Evolutionary conservation across 2,113 vertebrate genomes (phyloP), one percentile per base, ranked within the genome.

Genomic region (Heterotis niloticus): DNA sequence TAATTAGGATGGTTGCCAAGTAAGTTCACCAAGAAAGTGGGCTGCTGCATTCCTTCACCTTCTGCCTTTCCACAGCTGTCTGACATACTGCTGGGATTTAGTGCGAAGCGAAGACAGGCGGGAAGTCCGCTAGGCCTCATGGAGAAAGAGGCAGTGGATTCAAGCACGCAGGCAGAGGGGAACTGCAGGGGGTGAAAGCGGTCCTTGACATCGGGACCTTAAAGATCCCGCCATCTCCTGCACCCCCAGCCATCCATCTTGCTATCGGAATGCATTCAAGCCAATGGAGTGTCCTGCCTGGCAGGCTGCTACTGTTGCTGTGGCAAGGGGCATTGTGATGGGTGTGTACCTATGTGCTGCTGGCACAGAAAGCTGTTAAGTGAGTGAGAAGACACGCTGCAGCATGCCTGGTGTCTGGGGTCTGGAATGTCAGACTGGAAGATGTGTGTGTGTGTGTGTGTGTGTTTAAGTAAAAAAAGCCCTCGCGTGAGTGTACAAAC

Each of bases 401-500:
- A 51, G 54, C 71, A 74, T 23, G 71, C 71, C 71, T 24, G 52
- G 52, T 4, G 71, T 74, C 71, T 74, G 71, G 26, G 24, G 54
- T 23, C 24, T 14, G 71, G 71, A 74, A 74, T 74, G 71, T 59
- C 51, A 5, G n/a, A 73, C 13, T 23, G 29, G 16, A 18, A 71
- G 23, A 51, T 57, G 64, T 57, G 13, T 66, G 7, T 7, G 7
- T 67, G 34, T 57, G 64, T 5, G 26, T 29, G 16, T 20, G 11
- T n/a, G n/a, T n/a, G n/a, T n/a, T n/a, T n/a, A n/a, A n/a, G n/a
- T n/a, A n/a, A n/a, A n/a, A n/a, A n/a, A n/a, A 16, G 60, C 10
- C 23, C 24, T 34, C 9, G 26, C 56, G 65, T 10, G 65, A 26
- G 65, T 67, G 65, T 67, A n/a, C 34, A 44, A 7, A 7, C 34